Evolutionary conservation across 2,113 vertebrate genomes (phyloP).

Genomic region (Gopherus evgoodei): DNA sequence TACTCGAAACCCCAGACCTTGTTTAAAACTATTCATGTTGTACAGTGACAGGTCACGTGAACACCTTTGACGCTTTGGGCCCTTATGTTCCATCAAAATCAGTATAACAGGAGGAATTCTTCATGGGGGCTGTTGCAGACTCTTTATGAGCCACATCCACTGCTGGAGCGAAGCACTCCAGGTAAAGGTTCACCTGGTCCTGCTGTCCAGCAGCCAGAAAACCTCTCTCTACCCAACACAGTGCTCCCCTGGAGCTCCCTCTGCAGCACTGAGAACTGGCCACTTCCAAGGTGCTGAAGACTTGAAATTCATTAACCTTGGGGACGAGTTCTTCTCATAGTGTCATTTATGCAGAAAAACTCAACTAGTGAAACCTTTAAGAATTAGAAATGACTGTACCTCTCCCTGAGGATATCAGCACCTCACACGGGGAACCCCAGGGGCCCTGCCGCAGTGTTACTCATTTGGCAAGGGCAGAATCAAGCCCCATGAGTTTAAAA

Average conservation of each 20-base stretch:
- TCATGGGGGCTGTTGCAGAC: not conserved
- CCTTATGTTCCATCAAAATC: not conserved
- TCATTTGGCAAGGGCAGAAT: not conserved
- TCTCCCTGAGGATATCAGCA: not conserved
- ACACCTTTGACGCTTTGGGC: not conserved
- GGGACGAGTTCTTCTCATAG: not conserved
- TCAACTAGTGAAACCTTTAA: not conserved
- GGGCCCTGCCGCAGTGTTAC: not conserved
- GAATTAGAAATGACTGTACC: not conserved
- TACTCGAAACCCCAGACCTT: not conserved
- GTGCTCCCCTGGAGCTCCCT: not conserved
- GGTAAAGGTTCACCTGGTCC: not conserved
- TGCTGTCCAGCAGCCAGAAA: not conserved
- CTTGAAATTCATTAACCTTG: not conserved
- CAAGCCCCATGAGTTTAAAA: not conserved
- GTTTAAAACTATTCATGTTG: not conserved
- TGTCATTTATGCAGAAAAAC: not conserved
- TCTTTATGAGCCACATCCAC: not conserved
- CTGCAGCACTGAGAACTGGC: not conserved
- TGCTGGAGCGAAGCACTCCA: not conserved
- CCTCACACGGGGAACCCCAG: not conserved
- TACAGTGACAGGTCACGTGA: not conserved
- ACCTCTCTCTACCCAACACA: not conserved
- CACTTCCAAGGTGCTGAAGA: not conserved
- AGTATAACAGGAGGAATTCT: not conserved